A percentile compares a stretch with the other conserved stretches of the same genome.
phyloP scores from a whole-genome alignment of 2,888 invertebrate genomes.

The Cabera pusaria region DNA sequence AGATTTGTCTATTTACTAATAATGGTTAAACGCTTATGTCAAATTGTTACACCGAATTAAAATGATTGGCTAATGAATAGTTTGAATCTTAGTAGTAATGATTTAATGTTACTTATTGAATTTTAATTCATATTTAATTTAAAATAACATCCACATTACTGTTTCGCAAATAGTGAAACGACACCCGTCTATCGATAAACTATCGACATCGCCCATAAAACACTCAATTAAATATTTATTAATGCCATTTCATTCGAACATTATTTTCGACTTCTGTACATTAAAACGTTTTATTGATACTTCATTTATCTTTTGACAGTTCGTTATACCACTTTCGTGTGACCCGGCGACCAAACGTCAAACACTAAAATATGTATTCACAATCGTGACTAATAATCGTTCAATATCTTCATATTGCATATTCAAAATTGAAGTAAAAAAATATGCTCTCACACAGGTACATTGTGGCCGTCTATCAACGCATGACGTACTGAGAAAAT shows the following conservation, averaged over 20 bases:
- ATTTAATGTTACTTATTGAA: conserved; percentile 2
- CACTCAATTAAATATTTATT: conserved; percentile 12
- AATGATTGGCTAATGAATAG: too few relatives aligned
- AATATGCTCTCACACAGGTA: conserved; percentile 58
- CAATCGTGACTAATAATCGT: conserved; percentile 63
- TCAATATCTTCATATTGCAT: conserved; percentile 78
- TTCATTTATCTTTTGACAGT: conserved; percentile 50
- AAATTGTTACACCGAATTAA: too few relatives aligned
- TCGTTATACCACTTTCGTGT: conserved; percentile 52
- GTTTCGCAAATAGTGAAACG: conserved; percentile 5
- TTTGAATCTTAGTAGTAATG: too few relatives aligned
- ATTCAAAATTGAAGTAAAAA: conserved; percentile 63
- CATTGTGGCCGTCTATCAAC: conserved; percentile 76
- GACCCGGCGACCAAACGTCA: conserved; percentile 48
- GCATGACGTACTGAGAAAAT: conserved; percentile 65
- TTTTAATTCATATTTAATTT: background rate
- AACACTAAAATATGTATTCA: conserved; percentile 50
- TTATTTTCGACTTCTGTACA: conserved; percentile 27
- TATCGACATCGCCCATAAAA: conserved; percentile 1
- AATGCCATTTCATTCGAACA: conserved; percentile 8
- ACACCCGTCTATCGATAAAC: conserved; percentile 15
- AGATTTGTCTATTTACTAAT: too few relatives aligned
- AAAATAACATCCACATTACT: too few relatives aligned
- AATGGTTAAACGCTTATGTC: too few relatives aligned
- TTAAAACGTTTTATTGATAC: conserved; percentile 29